phyloP scores from a whole-genome alignment of 1,140 invertebrate species.

The Panagrolaimus sp. region DNA sequence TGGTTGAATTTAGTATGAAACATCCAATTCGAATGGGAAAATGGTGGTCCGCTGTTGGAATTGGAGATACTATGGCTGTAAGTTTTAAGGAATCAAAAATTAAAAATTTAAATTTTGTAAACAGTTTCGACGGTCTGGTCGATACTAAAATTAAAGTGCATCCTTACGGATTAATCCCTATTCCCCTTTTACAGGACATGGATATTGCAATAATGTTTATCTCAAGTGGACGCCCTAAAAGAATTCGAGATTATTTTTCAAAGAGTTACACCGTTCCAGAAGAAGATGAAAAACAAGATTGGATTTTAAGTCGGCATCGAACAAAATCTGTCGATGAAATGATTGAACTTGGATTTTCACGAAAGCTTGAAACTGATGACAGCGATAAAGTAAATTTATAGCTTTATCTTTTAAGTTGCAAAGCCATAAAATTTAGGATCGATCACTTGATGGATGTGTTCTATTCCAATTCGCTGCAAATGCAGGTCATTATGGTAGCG shows the following conservation, averaged over 20 bases:
- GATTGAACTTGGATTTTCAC: constrained; percentile 38
- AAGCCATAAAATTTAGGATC: constrained; percentile 33
- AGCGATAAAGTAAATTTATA: constrained; percentile 31
- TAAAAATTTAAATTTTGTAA: no score
- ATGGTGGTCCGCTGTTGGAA: constrained; percentile 54
- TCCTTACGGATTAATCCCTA: no score
- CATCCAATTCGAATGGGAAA: constrained; percentile 40
- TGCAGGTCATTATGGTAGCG: constrained; percentile 31
- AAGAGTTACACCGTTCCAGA: constrained; percentile 32
- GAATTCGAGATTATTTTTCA: constrained; percentile 42
- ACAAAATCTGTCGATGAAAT: constrained; percentile 25
- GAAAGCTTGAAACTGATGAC: constrained; percentile 34
- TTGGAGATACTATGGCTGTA: constrained; percentile 48
- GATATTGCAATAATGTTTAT: constrained; percentile 42
- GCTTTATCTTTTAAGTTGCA: neutral
- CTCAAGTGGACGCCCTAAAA: constrained; percentile 30
- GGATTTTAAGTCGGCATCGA: constrained; percentile 29
- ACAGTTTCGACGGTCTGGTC: no score
- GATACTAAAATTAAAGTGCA: no score
- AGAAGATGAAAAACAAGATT: constrained; percentile 36
- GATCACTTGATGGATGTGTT: constrained; percentile 40
- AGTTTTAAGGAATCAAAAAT: neutral
- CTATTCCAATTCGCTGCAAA: constrained; percentile 49
- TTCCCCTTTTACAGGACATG: constrained; percentile 36
- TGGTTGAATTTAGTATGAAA: constrained; percentile 42